Evolutionary conservation across 2,888 invertebrate species (phyloP).

Genomic region (Macaria notata): DNA sequence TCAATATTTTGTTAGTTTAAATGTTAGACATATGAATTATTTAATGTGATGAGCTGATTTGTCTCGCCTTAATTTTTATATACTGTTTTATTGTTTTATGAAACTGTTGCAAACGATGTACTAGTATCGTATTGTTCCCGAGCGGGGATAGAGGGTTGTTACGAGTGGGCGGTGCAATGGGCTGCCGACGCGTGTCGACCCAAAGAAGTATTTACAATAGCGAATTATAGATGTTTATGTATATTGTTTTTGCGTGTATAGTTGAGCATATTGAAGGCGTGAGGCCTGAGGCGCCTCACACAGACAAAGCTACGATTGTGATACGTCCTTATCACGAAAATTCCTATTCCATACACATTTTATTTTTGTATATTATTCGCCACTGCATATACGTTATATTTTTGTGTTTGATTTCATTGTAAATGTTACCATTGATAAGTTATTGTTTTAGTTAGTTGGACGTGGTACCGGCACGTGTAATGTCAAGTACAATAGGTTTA

Average conservation of each 20-base stretch:
- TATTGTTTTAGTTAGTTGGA: constrained; percentile 59
- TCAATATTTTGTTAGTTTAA: too few species aligned
- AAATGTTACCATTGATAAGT: constrained; percentile 80
- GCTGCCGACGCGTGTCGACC: constrained; percentile 50
- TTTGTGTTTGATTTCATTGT: constrained; percentile 64
- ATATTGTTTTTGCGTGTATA: constrained; percentile 63
- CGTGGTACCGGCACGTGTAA: too few species aligned
- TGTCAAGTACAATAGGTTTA: constrained; percentile 24
- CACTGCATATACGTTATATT: constrained; percentile 52
- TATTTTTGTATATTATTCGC: constrained; percentile 74
- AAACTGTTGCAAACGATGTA: too few species aligned
- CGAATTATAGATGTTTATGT: constrained; percentile 54
- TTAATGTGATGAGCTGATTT: too few species aligned
- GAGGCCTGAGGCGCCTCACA: constrained; percentile 56
- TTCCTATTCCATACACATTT: constrained; percentile 76
- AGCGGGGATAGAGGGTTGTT: background rate
- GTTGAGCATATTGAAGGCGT: constrained; percentile 57
- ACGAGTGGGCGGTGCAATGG: constrained; percentile 37
- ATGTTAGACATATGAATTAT: too few species aligned
- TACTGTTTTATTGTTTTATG: too few species aligned
- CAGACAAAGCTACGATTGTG: constrained; percentile 65
- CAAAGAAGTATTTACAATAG: constrained; percentile 67
- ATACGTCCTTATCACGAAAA: constrained; percentile 73
- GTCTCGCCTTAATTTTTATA: too few species aligned
- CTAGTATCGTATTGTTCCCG: background rate